These are phyloP conservation scores for Poecilus cupreus DNA, from an alignment of 2,888 invertebrate genomes.

Conservation along the genomic window DNA sequence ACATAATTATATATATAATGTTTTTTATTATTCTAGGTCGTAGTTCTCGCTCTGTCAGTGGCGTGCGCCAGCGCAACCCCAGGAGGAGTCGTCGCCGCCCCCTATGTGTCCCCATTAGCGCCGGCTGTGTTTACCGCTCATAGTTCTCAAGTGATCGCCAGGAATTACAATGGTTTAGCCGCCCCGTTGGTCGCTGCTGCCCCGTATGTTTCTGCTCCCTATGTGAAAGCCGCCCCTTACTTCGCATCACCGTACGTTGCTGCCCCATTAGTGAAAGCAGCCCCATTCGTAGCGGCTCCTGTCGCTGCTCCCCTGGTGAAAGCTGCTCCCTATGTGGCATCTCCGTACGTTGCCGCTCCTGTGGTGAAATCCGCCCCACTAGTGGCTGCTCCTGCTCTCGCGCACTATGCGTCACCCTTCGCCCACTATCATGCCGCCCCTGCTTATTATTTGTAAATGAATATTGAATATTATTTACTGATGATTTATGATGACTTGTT, in stretches of 20 bases:
- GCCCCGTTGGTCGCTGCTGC: slow-evolving; percentile 68
- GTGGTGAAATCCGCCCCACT: slow-evolving; percentile 62
- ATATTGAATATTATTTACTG: background rate
- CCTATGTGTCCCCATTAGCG: slow-evolving; percentile 66
- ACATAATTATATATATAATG: background rate
- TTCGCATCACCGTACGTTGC: slow-evolving; percentile 60
- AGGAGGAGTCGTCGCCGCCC: slow-evolving; percentile 68
- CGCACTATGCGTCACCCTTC: slow-evolving; percentile 44
- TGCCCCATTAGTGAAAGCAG: slow-evolving; percentile 62
- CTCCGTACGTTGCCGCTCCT: slow-evolving; percentile 61
- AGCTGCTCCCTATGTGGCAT: slow-evolving; percentile 62
- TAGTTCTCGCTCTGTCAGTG: slow-evolving; percentile 57
- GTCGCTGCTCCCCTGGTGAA: slow-evolving; percentile 70
- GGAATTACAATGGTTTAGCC: slow-evolving; percentile 78
- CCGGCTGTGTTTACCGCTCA: slow-evolving; percentile 77
- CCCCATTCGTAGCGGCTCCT: slow-evolving; percentile 69
- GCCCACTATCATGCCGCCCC: slow-evolving; percentile 46
- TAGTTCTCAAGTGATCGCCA: slow-evolving; percentile 79
- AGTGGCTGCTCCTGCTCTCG: slow-evolving; percentile 63
- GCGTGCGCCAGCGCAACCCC: slow-evolving; percentile 66
- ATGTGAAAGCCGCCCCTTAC: slow-evolving; percentile 66
- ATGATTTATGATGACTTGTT: slow-evolving; percentile 16
- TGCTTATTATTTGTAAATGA: slow-evolving; percentile 50
- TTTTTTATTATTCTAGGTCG: too few species aligned
- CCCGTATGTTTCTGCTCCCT: slow-evolving; percentile 66